A percentile compares a stretch with the other conserved stretches of the same genome.
Conservation (phyloP, 2,797 vertebrate genomes). For the Micropoecilia bifurca region DNA sequence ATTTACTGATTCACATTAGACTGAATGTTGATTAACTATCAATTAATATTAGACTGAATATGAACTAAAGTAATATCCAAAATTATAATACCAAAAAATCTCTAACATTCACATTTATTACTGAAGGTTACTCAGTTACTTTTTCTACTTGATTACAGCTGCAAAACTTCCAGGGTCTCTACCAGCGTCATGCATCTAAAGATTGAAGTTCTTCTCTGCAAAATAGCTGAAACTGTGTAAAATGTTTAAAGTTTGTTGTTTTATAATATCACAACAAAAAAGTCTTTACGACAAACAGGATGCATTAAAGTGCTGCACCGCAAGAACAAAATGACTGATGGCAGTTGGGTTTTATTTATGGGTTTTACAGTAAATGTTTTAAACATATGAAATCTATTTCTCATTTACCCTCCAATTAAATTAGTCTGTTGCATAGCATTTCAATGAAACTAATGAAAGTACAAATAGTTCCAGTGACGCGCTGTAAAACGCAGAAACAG, state of each 20-base stretch:
- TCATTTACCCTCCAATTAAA: not conserved
- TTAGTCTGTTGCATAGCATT: not conserved
- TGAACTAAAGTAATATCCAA: too few species aligned
- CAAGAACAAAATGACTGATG: too few species aligned
- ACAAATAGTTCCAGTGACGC: not conserved
- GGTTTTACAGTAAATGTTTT: not conserved
- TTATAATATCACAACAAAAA: not conserved
- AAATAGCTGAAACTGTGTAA: not conserved
- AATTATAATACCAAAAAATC: too few species aligned
- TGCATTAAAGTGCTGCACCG: not conserved
- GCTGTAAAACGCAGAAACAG: not conserved
- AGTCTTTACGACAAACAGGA: too few species aligned
- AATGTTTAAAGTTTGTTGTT: not conserved
- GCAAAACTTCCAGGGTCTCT: not conserved
- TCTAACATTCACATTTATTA: too few species aligned
- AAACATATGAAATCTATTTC: not conserved
- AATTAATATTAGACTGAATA: too few species aligned
- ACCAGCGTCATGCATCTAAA: not conserved
- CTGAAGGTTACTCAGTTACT: not conserved
- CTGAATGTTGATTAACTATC: too few species aligned
- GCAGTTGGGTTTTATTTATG: not conserved
- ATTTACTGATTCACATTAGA: too few species aligned
- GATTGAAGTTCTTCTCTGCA: not conserved
- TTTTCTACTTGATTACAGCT: not conserved
- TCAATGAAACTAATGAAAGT: not conserved